Conservation (phyloP, 1,140 invertebrate species). For the Prorops nasuta region DNA sequence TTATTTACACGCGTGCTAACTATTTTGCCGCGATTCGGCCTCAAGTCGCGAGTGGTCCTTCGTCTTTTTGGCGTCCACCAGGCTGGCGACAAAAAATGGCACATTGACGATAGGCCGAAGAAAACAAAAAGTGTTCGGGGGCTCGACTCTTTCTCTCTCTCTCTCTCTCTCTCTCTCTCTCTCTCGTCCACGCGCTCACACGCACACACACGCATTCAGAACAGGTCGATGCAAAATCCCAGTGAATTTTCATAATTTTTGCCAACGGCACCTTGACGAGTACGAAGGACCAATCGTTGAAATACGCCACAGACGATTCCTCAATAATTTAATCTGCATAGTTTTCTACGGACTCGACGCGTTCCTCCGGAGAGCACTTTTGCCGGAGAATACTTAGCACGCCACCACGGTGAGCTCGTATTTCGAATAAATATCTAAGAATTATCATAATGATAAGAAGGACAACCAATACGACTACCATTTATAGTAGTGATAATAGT, state of each 20-base stretch:
- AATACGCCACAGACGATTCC: too few relatives aligned
- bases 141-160: constrained; percentile 18
- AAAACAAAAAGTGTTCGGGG: constrained; percentile 14
- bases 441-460: constrained; percentile 43
- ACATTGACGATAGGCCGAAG: constrained; percentile 1
- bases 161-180: too few relatives aligned
- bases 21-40: constrained; percentile 31
- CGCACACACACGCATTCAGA: too few relatives aligned
- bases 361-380: too few relatives aligned
- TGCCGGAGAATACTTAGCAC: constrained; percentile 41
- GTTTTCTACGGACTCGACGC: too few relatives aligned
- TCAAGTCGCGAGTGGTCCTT: constrained; percentile 21
- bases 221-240: background rate
- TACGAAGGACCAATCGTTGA: constrained; percentile 21
- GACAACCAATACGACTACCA: constrained; percentile 46
- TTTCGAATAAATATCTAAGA: constrained; percentile 47
- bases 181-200: too few relatives aligned
- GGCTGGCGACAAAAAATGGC: background rate
- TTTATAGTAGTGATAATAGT: constrained; percentile 50
- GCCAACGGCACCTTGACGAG: background rate
- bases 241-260: background rate
- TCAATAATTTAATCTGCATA: too few relatives aligned
- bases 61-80: constrained; percentile 15
- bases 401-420: constrained; percentile 26
- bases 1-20: constrained; percentile 54